Evolutionary conservation across 2,113 vertebrate species (phyloP).

Genomic region (Mesocricetus auratus): DNA sequence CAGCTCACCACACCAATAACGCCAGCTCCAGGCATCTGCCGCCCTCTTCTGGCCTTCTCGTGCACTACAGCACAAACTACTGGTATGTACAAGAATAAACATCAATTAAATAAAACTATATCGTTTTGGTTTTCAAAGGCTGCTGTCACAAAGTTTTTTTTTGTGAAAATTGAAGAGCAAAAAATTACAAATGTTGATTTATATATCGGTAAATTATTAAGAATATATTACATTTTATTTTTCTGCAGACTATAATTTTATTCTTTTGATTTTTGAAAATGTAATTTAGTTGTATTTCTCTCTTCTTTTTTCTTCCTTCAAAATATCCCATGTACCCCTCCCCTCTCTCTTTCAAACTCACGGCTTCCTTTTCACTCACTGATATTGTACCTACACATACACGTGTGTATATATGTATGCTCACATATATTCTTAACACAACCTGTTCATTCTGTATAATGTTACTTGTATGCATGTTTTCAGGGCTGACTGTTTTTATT

Average conservation of each 20-base stretch:
- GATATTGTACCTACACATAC: not conserved
- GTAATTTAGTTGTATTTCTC: not conserved
- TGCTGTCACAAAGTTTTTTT: not conserved
- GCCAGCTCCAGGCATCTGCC: too few species aligned
- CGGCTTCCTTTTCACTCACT: not conserved
- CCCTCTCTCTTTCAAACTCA: not conserved
- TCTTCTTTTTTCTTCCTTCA: not conserved
- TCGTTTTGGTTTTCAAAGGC: not conserved
- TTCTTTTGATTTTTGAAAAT: not conserved
- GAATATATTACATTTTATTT: not conserved
- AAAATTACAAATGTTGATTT: not conserved
- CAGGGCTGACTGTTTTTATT: not conserved
- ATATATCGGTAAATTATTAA: not conserved
- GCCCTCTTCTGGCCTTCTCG: not conserved
- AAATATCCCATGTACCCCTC: too few species aligned
- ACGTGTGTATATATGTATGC: too few species aligned
- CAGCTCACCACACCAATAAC: too few species aligned
- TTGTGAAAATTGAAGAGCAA: not conserved
- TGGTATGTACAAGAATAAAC: not conserved
- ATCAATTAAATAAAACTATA: not conserved
- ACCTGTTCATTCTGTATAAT: not conserved
- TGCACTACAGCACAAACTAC: not conserved
- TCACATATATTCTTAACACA: not conserved
- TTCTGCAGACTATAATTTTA: not conserved
- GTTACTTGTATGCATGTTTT: not conserved